phyloP scores from a whole-genome alignment of 2,113 vertebrate species.

The Equus przewalskii region DNA sequence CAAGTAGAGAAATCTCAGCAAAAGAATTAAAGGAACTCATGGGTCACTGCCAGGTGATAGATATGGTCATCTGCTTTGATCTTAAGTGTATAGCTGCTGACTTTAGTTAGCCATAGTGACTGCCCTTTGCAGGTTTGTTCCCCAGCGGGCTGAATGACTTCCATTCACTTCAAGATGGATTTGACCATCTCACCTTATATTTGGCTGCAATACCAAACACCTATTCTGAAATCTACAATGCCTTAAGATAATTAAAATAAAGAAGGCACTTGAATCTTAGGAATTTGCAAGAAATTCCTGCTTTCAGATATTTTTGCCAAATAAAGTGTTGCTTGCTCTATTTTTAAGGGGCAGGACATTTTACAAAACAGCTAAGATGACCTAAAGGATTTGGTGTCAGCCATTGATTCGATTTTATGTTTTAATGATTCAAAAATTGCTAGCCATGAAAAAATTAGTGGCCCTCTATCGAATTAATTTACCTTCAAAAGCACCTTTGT shows the following conservation, averaged over 20 bases:
- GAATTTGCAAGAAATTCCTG: background rate
- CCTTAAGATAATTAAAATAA: constrained; percentile 19
- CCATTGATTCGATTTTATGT: constrained; percentile 17
- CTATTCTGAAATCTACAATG: background rate
- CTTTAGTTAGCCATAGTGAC: background rate
- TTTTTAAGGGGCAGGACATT: background rate
- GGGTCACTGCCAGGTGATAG: background rate
- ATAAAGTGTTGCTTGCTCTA: background rate
- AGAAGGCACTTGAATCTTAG: background rate
- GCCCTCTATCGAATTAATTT: constrained; percentile 31
- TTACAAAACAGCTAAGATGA: constrained; percentile 26
- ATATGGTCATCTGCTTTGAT: background rate
- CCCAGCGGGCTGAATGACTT: background rate
- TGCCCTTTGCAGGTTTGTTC: background rate
- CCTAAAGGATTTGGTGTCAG: background rate
- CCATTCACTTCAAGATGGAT: background rate
- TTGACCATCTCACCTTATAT: background rate
- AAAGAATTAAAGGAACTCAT: background rate
- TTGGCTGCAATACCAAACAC: background rate
- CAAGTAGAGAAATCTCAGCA: background rate
- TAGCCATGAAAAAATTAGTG: constrained; percentile 41
- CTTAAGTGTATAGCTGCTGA: background rate
- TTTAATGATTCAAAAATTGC: constrained; percentile 47
- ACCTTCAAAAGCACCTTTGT: constrained; percentile 59
- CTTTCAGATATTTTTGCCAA: constrained; percentile 11